phyloP scores from a whole-genome alignment of 2,113 vertebrate species.

The Romanogobio albipinnatus region DNA sequence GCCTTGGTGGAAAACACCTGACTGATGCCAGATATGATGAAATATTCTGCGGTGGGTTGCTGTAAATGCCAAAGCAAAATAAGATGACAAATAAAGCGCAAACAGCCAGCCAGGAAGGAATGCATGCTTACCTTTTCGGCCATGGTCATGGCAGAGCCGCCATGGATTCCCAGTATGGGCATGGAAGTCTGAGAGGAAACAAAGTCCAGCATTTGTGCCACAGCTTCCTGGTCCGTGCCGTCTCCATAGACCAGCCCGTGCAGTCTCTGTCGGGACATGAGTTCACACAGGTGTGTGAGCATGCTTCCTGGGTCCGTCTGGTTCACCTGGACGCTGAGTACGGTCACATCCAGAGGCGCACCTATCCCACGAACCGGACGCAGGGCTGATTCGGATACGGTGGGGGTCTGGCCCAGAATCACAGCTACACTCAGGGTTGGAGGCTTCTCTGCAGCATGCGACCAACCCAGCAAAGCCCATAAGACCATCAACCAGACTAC shows the following conservation, averaged over 20 bases:
- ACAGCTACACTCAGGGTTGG: slow-evolving; percentile 56
- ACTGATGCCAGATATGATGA: slow-evolving; percentile 44
- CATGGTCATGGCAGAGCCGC: slow-evolving; percentile 98
- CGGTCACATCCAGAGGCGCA: slow-evolving; percentile 50
- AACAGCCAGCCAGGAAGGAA: neutral
- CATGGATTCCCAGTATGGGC: slow-evolving; percentile 95
- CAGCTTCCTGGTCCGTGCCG: slow-evolving; percentile 94
- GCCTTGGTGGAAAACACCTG: neutral
- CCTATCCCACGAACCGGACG: slow-evolving; percentile 44
- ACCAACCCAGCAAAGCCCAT: slow-evolving; percentile 57
- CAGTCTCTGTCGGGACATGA: slow-evolving; percentile 92
- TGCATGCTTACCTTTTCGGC: slow-evolving; percentile 91
- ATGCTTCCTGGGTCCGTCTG: slow-evolving; percentile 74
- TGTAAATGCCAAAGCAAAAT: neutral
- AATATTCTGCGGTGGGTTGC: slow-evolving; percentile 28
- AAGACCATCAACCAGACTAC: slow-evolving; percentile 47
- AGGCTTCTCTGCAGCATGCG: slow-evolving; percentile 53
- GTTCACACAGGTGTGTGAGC: slow-evolving; percentile 91
- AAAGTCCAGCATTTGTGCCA: slow-evolving; percentile 99
- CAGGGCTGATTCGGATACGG: slow-evolving; percentile 42
- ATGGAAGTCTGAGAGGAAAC: slow-evolving; percentile 96
- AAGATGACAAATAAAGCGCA: neutral
- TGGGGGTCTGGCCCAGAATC: slow-evolving; percentile 55
- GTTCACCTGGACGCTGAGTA: slow-evolving; percentile 54
- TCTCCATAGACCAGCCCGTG: slow-evolving; percentile 97